Evolutionary conservation across 2,113 vertebrate species (phyloP), one percentile per base, ranked within the genome.

Genomic region (Anguilla japonica): DNA sequence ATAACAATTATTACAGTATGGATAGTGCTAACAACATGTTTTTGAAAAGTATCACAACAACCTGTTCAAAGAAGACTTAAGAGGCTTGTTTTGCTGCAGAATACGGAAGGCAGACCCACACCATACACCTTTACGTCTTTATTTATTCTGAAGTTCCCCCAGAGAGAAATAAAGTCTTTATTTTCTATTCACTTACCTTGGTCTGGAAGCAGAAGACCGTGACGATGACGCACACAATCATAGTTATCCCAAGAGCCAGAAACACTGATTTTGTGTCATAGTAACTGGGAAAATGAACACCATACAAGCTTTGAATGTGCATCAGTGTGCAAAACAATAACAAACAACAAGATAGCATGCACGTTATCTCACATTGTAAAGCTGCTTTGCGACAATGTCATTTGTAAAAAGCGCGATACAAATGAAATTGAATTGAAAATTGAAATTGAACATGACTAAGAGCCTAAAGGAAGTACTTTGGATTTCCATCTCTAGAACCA

Each of bases 131-230:
- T 46, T 46, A 8, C 43, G 4, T 46, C 43, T 46, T 46, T 46
- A 46, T 46, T 46, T 46, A 46, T 46, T 6, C 43, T 46, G 4
- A 46, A 46, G 43, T 46, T 46, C 8, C 4, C 43, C 43, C 43
- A 6, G 43, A 8, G 43, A 46, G 8, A 8, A 46, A 46, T 46
- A 46, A 4, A 46, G 5, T 6, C 8, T 1, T 46, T 46, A 4
- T 82, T 26, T 53, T 53, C 50, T 86, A 85, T 88, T 29, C 63
- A 57, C 87, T 94, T 94, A 97, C 98, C 98, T 99, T 99, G 81
- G 98, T 99, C 93, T 99, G 98, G 93, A 99, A 98, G 95, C 98
- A 98, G 96, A 99, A 99, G 94, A 99, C 83, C 71, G 97, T 99
- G 88, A 99, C 97, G 0, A 94, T 81, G 39, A 98, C 92, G 91